Conservation (phyloP, 37 sponge, comb jelly and placozoan species). For the Mnemiopsis leidyi region DNA sequence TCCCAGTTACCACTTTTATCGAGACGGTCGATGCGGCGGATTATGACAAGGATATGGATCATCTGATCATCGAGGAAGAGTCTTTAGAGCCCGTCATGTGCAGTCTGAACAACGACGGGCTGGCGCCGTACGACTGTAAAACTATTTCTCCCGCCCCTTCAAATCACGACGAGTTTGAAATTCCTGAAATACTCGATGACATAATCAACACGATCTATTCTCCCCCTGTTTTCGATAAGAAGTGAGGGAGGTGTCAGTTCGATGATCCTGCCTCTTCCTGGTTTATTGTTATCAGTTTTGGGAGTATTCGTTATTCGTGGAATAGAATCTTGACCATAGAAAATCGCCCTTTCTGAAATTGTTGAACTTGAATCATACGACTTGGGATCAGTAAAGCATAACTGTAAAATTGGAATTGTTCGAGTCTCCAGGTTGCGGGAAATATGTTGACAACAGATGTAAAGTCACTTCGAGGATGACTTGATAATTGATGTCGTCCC, state of each 20-base stretch:
- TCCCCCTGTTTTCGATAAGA: conserved; percentile 44
- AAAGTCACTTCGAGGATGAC: too few relatives aligned
- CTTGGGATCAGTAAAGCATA: too few relatives aligned
- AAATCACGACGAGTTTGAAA: conserved; percentile 34
- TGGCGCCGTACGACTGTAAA: conserved; percentile 39
- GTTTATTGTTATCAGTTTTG: too few relatives aligned
- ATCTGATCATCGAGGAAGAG: conserved; percentile 50
- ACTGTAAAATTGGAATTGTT: too few relatives aligned
- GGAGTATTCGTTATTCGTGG: too few relatives aligned
- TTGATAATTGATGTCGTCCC: too few relatives aligned
- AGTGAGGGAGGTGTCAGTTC: conserved; percentile 19
- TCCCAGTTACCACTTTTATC: background rate
- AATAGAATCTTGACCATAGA: too few relatives aligned
- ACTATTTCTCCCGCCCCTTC: conserved; percentile 35
- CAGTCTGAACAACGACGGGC: background rate
- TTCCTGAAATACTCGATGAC: conserved; percentile 33
- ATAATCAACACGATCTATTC: conserved; percentile 55
- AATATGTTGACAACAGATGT: too few relatives aligned
- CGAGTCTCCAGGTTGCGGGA: too few relatives aligned
- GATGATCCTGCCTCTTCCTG: too few relatives aligned
- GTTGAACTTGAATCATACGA: too few relatives aligned
- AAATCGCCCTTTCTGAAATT: too few relatives aligned
- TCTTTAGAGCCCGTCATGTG: conserved; percentile 40
- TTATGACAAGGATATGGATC: conserved; percentile 20
- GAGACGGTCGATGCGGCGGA: conserved; percentile 20